These are phyloP conservation scores for Oophaga sylvatica DNA, from an alignment of 2,797 vertebrate species.

Conservation along the genomic window DNA sequence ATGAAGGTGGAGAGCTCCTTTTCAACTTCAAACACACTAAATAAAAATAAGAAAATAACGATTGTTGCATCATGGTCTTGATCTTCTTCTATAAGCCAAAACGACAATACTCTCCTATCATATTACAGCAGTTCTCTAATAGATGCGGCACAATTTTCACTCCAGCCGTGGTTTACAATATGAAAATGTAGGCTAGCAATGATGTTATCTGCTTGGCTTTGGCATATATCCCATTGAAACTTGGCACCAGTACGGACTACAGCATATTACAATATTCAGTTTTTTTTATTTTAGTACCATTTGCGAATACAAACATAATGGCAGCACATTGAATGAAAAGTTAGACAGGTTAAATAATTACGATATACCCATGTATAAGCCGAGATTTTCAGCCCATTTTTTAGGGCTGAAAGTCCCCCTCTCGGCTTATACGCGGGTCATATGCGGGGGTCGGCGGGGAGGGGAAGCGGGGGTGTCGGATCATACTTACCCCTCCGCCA, in stretches of 20 bases:
- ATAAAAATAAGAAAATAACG: background rate
- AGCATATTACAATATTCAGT: constrained; percentile 6
- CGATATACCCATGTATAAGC: no score
- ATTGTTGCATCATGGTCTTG: background rate
- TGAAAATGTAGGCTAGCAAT: background rate
- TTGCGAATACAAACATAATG: background rate
- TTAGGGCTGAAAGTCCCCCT: no score
- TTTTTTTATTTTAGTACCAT: background rate
- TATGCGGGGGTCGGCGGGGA: no score
- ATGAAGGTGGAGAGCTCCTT: constrained; percentile 18
- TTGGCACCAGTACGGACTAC: background rate
- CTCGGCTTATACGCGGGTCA: no score
- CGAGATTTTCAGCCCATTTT: no score
- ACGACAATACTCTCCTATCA: background rate
- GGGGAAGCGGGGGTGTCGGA: no score
- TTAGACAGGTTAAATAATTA: no score
- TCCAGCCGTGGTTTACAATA: background rate
- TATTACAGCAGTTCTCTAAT: background rate
- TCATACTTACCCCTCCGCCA: no score
- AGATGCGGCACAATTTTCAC: background rate
- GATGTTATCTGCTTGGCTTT: constrained; percentile 1
- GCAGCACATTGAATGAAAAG: background rate
- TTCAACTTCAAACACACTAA: constrained; percentile 24
- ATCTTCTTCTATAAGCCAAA: background rate
- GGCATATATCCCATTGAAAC: constrained; percentile 33